A percentile compares a stretch with the other conserved stretches of the same genome.
phyloP scores from a whole-genome alignment of 2,888 invertebrate species.

The Phortica magna region DNA sequence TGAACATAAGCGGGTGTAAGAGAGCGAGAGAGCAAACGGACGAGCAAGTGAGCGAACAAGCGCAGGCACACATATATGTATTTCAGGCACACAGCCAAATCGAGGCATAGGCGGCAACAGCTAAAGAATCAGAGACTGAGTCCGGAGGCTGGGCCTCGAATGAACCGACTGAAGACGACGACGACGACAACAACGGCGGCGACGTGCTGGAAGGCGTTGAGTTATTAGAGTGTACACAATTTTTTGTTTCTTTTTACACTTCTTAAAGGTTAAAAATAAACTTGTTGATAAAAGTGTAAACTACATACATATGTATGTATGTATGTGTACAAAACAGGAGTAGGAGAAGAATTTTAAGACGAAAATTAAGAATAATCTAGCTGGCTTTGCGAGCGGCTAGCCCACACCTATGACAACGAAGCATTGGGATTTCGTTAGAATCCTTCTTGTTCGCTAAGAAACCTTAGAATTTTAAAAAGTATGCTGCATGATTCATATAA shows the following conservation, averaged over 20 bases:
- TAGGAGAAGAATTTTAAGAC: neutral
- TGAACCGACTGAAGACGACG: conserved; percentile 8
- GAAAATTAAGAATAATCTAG: too few relatives aligned
- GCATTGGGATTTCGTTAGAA: neutral
- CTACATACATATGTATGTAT: neutral
- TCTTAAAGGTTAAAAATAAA: conserved; percentile 67
- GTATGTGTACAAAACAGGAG: neutral
- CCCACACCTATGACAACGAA: neutral
- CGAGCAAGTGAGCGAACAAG: neutral
- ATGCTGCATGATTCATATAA: neutral
- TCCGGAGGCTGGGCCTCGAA: neutral
- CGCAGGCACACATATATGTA: neutral
- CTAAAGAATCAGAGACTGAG: conserved; percentile 7
- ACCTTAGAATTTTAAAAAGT: neutral
- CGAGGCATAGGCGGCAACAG: neutral
- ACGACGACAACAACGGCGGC: neutral
- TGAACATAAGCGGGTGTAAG: conserved; percentile 4
- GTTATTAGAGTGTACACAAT: conserved; percentile 46
- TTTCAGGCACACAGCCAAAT: conserved; percentile 7
- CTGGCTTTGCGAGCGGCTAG: too few relatives aligned
- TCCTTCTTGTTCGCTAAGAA: too few relatives aligned
- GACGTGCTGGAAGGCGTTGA: conserved; percentile 32
- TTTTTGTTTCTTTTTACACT: conserved; percentile 35
- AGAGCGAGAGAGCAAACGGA: neutral
- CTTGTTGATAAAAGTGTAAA: conserved; percentile 67